Conservation (phyloP, 2,113 vertebrate genomes). For the Otis tarda region DNA sequence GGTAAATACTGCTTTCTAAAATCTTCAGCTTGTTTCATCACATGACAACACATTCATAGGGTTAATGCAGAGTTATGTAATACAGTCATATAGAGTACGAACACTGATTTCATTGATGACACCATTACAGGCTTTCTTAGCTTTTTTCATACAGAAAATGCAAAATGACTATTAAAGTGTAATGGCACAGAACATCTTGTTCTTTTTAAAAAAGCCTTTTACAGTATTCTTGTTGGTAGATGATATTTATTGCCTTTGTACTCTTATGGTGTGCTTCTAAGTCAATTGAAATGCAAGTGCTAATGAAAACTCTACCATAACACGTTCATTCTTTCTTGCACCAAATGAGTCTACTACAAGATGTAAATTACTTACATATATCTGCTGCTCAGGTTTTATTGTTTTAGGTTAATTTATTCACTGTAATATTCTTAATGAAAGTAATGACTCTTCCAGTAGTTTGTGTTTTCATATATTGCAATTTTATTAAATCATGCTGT, state of each 20-base stretch:
- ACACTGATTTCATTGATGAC: neutral
- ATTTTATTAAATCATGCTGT: slow-evolving; percentile 81
- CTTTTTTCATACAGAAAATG: slow-evolving; percentile 39
- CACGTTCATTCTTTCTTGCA: slow-evolving; percentile 71
- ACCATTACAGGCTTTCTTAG: slow-evolving; percentile 30
- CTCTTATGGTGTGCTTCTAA: slow-evolving; percentile 67
- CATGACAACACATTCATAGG: neutral
- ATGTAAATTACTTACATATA: slow-evolving; percentile 83
- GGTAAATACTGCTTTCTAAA: neutral
- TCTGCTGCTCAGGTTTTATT: slow-evolving; percentile 80
- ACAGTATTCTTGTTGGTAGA: slow-evolving; percentile 74
- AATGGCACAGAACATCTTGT: slow-evolving; percentile 72
- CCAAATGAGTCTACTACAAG: slow-evolving; percentile 74
- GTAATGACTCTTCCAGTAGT: slow-evolving; percentile 81
- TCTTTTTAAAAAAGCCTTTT: slow-evolving; percentile 45
- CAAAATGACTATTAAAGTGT: slow-evolving; percentile 71
- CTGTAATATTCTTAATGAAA: slow-evolving; percentile 84
- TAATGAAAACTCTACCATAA: slow-evolving; percentile 79
- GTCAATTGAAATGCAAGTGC: slow-evolving; percentile 79
- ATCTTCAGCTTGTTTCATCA: neutral
- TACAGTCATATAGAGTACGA: slow-evolving; percentile 41
- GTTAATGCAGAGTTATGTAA: slow-evolving; percentile 50
- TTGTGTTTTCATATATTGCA: slow-evolving; percentile 70
- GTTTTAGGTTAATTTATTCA: slow-evolving; percentile 81
- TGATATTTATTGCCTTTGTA: slow-evolving; percentile 77